Evolutionary conservation across 2,113 vertebrate species (phyloP), one percentile per base, ranked within the genome.

Genomic region (Cariama cristata): DNA sequence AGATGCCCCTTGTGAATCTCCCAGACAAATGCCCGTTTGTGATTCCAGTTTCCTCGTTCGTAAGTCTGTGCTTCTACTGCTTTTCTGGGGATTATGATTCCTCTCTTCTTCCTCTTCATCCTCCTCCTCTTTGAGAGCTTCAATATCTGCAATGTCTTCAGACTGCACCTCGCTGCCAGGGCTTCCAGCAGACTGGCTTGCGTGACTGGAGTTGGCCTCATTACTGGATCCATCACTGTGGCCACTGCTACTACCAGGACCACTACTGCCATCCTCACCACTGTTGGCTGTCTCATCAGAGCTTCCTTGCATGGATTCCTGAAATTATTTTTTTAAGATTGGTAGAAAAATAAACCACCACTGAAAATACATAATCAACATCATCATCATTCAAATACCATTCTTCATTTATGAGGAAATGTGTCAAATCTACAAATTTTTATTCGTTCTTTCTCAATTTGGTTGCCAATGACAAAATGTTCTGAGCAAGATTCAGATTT

Each of bases 261-360:
- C 99, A 17, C 99, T 99, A 97, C 99, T 99, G 96, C 99, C 99
- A 88, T 99, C 99, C 97, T 99, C 99, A n/a, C 99, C 99, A 26
- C 99, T 99, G 97, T 99, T 99, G 24, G 99, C 99, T 45, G 99
- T 99, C 98, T 99, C 99, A 26, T 99, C 99, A 6, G 99, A 99
- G 98, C 99, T 99, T 96, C 99, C 99, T 97, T 99, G 99, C 99
- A 99, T 99, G 52, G 99, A 99, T 96, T 99, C 99, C 99, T 99
- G 81, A 21, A 59, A 96, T 94, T 40, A 35, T 68, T 42, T 38
- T 73, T 56, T 49, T 49, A 63, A 79, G 56, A 66, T 32, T 8
- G 33, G 40, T 50, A 16, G 22, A 40, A 84, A 86, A 80, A 74
- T 33, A 74, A 62, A 69, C 40, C 17, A 53, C 10, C 24, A 5